Base-by-base conservation (phyloP, 2,888 invertebrate genomes). In the Drosophila tanythrix region DNA sequence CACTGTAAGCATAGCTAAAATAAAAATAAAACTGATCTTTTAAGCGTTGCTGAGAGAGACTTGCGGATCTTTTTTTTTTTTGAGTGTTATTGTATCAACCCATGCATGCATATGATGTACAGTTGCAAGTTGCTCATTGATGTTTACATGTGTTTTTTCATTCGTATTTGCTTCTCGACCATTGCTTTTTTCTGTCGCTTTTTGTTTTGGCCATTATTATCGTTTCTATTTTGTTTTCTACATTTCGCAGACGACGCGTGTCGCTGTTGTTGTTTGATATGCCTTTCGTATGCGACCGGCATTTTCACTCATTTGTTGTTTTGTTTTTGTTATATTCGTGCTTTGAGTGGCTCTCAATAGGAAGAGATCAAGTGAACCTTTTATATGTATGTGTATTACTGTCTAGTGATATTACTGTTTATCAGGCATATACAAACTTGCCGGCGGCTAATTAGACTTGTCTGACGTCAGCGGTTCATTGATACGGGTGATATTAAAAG, bases 211-310 rank as follows among this genome's bases (percentile, higher is more conserved):
- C 53, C 27, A 35, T 53, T 53, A n/a, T 58, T 36, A 21, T 13
- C 31, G 64, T 2, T 36, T 71, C 29, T 78, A 33, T 79, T 77
- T 70, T 76, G 79, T 59, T 71, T 63, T 25, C 10, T 13, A 27
- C 57, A 53, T 64, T 52, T 38, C 18, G 1, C 18, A 1, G 7
- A 29, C 46, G 33, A 10, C 64, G 52, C 74, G 74, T 58, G 63
- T 48, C 2, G 36, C 15, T 35, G 27, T 62, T 46, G 10, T 29
- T 38, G n/a, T 46, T 33, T 38, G 4, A 27, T 29, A 8, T 35
- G 11, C 2, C 2, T 38, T 52, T 25, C 38, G 29, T 15, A 46
- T 46, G 2, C 25, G 15, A 2, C 46, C 46, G 25, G 46, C 7
- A 2, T 13, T 46, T 25, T 25, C 25, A 8, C 15, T 46, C 7